These are phyloP conservation scores for Burhinus bistriatus DNA, from an alignment of 2,113 vertebrate genomes.

Conservation along the genomic window DNA sequence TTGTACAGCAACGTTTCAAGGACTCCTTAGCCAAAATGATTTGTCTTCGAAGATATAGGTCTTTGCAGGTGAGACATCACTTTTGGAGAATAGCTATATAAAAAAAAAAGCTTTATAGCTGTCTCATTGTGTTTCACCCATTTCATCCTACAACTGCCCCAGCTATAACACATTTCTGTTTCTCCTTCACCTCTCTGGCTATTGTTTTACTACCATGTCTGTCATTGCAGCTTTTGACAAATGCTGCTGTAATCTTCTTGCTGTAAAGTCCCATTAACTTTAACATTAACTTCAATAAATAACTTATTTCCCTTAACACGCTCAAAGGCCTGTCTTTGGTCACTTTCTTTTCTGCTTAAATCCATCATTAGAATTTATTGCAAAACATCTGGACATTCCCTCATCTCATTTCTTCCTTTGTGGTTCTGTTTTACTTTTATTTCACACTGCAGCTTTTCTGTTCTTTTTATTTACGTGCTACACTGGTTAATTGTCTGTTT, in stretches of 20 bases:
- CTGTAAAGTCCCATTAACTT: conserved; percentile 11
- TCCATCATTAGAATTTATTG: neutral
- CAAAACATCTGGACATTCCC: neutral
- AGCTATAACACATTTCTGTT: neutral
- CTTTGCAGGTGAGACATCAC: neutral
- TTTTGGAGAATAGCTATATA: neutral
- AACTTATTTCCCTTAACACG: neutral
- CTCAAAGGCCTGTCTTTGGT: neutral
- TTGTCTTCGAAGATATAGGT: neutral
- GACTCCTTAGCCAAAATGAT: neutral
- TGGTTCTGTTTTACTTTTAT: neutral
- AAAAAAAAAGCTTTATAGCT: neutral
- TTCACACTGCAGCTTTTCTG: neutral
- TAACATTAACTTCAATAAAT: conserved; percentile 12
- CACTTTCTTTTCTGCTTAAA: neutral
- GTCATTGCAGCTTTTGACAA: neutral
- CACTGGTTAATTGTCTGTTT: neutral
- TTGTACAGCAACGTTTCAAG: neutral
- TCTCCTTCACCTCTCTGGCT: neutral
- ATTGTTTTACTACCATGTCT: neutral
- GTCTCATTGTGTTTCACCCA: neutral
- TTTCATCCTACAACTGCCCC: neutral
- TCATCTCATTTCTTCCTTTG: neutral
- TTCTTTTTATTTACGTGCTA: neutral
- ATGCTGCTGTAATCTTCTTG: neutral